Evolutionary conservation across 1,140 invertebrate genomes (phyloP).

Genomic region (Diorhabda elongata): DNA sequence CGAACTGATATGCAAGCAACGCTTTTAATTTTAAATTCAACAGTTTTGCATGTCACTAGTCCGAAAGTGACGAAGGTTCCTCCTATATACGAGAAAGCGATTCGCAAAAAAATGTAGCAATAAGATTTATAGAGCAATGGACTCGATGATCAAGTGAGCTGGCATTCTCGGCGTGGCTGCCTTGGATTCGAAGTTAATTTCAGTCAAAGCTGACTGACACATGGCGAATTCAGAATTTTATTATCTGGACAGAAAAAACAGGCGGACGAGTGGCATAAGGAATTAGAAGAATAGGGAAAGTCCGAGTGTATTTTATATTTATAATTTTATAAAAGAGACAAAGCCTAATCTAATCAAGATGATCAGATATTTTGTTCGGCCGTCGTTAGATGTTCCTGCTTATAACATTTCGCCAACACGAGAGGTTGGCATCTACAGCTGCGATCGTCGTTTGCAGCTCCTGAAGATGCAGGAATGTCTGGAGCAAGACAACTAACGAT

Average conservation of each 20-base stretch:
- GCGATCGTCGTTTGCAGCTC: no score
- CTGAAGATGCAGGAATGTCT: no score
- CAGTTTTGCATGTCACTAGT: constrained; percentile 13
- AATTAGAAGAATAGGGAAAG: background rate
- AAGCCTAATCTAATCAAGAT: no score
- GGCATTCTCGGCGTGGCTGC: constrained; percentile 21
- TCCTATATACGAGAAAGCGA: constrained; percentile 11
- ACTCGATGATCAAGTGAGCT: constrained; percentile 21
- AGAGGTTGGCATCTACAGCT: no score
- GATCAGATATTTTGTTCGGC: no score
- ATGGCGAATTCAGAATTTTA: constrained; percentile 22
- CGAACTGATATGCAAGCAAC: constrained; percentile 4
- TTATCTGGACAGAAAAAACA: constrained; percentile 11
- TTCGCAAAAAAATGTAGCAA: constrained; percentile 20
- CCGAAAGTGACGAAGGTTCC: constrained; percentile 16
- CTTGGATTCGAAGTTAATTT: constrained; percentile 23
- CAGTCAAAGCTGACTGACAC: constrained; percentile 22
- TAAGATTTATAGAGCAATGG: constrained; percentile 24
- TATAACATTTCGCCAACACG: no score
- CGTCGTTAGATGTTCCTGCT: no score
- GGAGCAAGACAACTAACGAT: no score
- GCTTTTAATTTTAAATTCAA: constrained; percentile 13
- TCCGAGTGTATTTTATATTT: no score
- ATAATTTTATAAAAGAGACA: no score
- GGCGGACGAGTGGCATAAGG: background rate